A percentile compares a stretch with the other conserved stretches of the same genome.
Evolutionary conservation across 1,140 invertebrate genomes (phyloP).

Genomic region (Saxidomus purpurata): DNA sequence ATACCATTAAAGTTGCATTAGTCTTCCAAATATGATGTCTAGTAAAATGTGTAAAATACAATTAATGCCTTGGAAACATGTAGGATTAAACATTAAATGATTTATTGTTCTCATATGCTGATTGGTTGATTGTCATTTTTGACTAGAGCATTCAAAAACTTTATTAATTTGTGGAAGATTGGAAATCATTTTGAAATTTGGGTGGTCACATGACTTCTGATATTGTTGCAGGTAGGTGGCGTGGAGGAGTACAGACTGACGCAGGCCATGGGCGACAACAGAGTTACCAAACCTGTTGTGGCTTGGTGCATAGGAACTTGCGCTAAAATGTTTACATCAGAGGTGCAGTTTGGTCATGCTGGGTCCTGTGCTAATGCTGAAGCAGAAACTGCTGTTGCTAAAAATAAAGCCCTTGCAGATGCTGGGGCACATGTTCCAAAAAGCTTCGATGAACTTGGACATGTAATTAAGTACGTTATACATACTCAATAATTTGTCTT

Average conservation of each 20-base stretch:
- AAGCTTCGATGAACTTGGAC: slow-evolving; percentile 97
- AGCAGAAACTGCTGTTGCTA: slow-evolving; percentile 96
- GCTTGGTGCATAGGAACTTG: slow-evolving; percentile 99
- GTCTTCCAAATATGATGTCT: too few species aligned
- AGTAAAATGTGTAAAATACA: too few species aligned
- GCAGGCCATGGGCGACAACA: slow-evolving; percentile 92
- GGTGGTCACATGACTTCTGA: too few species aligned
- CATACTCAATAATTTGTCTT: too few species aligned
- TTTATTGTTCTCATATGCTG: too few species aligned
- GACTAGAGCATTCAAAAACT: too few species aligned
- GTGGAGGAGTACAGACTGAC: slow-evolving; percentile 99
- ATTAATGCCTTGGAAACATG: too few species aligned
- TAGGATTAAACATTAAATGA: too few species aligned
- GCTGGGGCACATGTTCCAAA: slow-evolving; percentile 96
- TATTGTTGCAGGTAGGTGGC: slow-evolving; percentile 97
- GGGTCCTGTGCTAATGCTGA: slow-evolving; percentile 98
- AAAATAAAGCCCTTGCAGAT: slow-evolving; percentile 94
- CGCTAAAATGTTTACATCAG: slow-evolving; percentile 95
- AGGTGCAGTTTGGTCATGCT: slow-evolving; percentile 98
- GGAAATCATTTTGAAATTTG: too few species aligned
- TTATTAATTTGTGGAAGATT: too few species aligned
- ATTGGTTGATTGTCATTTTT: too few species aligned
- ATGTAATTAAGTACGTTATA: slow-evolving; percentile 89
- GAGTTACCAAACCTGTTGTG: slow-evolving; percentile 97
- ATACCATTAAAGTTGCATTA: too few species aligned